Evolutionary conservation across 2,113 vertebrate species (phyloP), one percentile per base, ranked within the genome.

Genomic region (Oophaga pumilio): DNA sequence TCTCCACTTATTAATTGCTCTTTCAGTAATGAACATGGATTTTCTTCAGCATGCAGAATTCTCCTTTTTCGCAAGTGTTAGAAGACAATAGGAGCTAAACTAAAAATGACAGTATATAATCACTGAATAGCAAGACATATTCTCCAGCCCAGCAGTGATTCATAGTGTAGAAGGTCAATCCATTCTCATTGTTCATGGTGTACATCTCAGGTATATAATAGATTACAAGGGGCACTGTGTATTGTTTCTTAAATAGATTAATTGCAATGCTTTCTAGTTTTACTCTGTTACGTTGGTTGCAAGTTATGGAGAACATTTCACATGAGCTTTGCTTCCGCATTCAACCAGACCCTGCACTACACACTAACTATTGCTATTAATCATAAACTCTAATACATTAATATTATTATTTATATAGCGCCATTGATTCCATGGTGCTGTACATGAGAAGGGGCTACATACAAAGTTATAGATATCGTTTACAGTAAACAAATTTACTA

Each of bases 311-410:
- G 33, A 64, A 66, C 20, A 77, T 85, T 77, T 85, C 71, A 85
- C 28, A 66, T 62, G 76, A 50, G 24, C 57, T 62, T n/a, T 20
- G 71, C 26, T 49, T 85, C 50, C 24, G 20, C 56, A 77, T 85
- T 76, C 77, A 80, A 59, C 66, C 50, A 49, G 66, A 81, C 56
- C 64, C 64, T 87, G 56, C 68, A 74, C 62, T 74, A 87, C 24
- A 33, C 53, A 62, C 68, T 76, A 82, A 74, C 79, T 76, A 43
- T 26, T 53, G 14, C 86, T 74, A 87, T 87, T 76, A 82, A 87
- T 87, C 86, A 82, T 87, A 76, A 64, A 59, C 78, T 20, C 68
- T 87, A 71, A 87, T 82, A 82, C 86, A 87, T 82, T 73, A 82
- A 76, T 87, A n/a, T n/a, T n/a, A n/a, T n/a, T n/a, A n/a, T n/a